phyloP scores from a whole-genome alignment of 1,140 invertebrate genomes.

The Cydia amplana region DNA sequence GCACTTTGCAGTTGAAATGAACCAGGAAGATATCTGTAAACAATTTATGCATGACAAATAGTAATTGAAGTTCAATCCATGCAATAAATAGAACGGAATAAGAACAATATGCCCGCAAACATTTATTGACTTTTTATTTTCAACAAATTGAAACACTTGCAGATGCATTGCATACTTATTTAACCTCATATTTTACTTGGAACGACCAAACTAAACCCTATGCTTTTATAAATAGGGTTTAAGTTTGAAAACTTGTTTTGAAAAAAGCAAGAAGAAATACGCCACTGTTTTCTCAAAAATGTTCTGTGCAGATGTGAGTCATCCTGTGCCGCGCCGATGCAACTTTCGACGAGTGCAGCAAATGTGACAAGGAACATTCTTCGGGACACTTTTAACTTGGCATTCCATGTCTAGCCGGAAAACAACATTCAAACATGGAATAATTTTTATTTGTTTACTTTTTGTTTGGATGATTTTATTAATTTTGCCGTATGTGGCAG shows the following conservation, averaged over 20 bases:
- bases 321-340: background rate
- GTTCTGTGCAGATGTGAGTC: background rate
- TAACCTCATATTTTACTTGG: background rate
- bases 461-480: no score
- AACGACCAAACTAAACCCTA: background rate
- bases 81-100: constrained; percentile 52
- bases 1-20: background rate
- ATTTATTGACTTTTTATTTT: constrained; percentile 58
- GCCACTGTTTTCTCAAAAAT: background rate
- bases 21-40: background rate
- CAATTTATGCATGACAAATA: constrained; percentile 43
- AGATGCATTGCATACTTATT: constrained; percentile 43
- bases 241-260: no score
- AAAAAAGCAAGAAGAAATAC: background rate
- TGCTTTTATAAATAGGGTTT: no score
- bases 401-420: background rate
- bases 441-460: no score
- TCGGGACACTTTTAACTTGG: background rate
- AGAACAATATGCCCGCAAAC: constrained; percentile 50
- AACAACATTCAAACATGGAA: background rate
- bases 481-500: no score
- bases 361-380: constrained; percentile 11
- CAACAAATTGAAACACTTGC: constrained; percentile 55
- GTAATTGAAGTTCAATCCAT: constrained; percentile 53
- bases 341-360: constrained; percentile 5